These are phyloP conservation scores for Scaptomyza tumidula DNA, from an alignment of 2,888 invertebrate species.

Conservation along the genomic window DNA sequence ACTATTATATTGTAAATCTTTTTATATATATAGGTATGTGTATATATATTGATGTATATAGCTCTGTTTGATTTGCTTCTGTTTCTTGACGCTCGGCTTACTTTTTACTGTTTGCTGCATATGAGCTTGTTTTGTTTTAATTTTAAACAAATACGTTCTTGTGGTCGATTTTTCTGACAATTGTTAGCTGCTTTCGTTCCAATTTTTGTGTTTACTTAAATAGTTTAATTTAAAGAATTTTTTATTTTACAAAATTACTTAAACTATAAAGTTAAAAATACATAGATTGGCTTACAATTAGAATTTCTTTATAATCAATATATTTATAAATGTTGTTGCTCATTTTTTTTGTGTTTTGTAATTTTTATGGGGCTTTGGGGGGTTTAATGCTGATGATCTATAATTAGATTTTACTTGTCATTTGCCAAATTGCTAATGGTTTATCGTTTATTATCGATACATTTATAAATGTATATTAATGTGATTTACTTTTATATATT, in stretches of 20 bases:
- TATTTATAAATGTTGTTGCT: conserved; percentile 59
- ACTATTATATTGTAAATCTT: conserved; percentile 66
- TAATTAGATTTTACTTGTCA: conserved; percentile 49
- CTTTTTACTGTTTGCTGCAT: conserved; percentile 39
- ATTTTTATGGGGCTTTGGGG: conserved; percentile 27
- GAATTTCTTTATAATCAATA: conserved; percentile 71
- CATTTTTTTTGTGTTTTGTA: conserved; percentile 44
- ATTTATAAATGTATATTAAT: conserved; percentile 66
- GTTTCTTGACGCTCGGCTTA: conserved; percentile 59
- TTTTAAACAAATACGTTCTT: conserved; percentile 41
- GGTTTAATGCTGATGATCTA: conserved; percentile 61
- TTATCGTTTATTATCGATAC: conserved; percentile 51
- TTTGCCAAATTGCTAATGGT: conserved; percentile 47
- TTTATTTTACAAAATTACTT: conserved; percentile 78
- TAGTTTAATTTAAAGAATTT: conserved; percentile 72
- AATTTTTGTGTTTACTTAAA: conserved; percentile 52
- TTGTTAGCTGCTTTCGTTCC: conserved; percentile 42
- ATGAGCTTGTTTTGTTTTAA: conserved; percentile 7
- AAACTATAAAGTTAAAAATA: conserved; percentile 71
- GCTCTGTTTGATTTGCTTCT: conserved; percentile 79
- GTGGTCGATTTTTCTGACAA: conserved; percentile 54
- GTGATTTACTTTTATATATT: conserved; percentile 52
- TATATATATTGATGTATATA: conserved; percentile 66
- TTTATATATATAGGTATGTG: conserved; percentile 57
- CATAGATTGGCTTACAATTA: conserved; percentile 73